phyloP scores from a whole-genome alignment of 2,797 vertebrate species.

The Kryptolebias ocellatus region DNA sequence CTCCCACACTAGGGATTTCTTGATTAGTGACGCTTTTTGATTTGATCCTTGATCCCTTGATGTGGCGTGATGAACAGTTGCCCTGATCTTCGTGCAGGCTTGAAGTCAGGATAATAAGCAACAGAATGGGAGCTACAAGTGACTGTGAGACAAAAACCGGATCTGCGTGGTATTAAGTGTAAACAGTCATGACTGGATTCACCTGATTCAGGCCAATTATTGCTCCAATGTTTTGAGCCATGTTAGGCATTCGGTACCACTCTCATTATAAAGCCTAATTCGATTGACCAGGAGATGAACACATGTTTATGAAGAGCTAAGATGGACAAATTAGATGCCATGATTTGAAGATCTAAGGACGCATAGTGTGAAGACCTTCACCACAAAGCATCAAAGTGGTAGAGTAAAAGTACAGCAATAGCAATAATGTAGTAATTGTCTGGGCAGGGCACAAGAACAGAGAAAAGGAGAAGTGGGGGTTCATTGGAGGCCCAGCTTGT shows the following conservation, averaged over 20 bases:
- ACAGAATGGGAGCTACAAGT: slow-evolving; percentile 53
- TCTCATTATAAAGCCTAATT: slow-evolving; percentile 68
- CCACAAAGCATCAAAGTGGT: slow-evolving; percentile 41
- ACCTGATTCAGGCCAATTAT: slow-evolving; percentile 77
- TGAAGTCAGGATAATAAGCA: slow-evolving; percentile 65
- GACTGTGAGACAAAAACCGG: slow-evolving; percentile 44
- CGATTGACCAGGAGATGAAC: slow-evolving; percentile 67
- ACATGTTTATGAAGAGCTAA: slow-evolving; percentile 46
- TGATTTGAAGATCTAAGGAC: slow-evolving; percentile 31
- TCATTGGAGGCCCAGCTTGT: slow-evolving; percentile 83
- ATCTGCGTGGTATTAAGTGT: slow-evolving; percentile 68
- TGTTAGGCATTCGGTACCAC: slow-evolving; percentile 52
- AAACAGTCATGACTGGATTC: slow-evolving; percentile 72
- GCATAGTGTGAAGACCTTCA: slow-evolving; percentile 41
- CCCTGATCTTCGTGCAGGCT: slow-evolving; percentile 45
- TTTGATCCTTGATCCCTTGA: slow-evolving; percentile 55
- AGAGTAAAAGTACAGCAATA: slow-evolving; percentile 36
- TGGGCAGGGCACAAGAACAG: slow-evolving; percentile 40
- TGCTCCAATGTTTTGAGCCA: slow-evolving; percentile 63
- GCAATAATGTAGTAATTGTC: slow-evolving; percentile 48
- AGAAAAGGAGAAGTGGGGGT: slow-evolving; percentile 69
- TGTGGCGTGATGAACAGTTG: slow-evolving; percentile 36
- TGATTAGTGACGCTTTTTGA: slow-evolving; percentile 73
- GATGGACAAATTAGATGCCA: slow-evolving; percentile 47
- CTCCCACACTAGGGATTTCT: slow-evolving; percentile 63